A percentile compares a stretch with the other conserved stretches of the same genome.
Conservation (phyloP, 2,113 vertebrate genomes). For the Aphelocoma coerulescens region DNA sequence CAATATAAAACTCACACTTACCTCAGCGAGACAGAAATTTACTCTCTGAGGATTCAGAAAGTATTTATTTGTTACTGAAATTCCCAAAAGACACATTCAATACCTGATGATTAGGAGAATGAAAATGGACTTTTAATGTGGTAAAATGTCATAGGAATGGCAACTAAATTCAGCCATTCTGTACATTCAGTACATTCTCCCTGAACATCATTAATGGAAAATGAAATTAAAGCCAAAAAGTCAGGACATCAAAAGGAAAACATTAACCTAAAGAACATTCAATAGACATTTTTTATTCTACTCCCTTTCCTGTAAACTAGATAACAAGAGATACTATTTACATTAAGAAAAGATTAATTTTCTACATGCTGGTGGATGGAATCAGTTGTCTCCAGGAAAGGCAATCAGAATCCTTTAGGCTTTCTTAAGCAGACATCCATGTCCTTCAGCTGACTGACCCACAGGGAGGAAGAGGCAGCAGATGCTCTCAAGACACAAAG, state of each 20-base stretch:
- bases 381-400: background rate
- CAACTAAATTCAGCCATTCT: background rate
- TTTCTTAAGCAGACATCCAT: background rate
- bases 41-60: background rate
- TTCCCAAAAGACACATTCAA: background rate
- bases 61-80: background rate
- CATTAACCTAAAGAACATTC: background rate
- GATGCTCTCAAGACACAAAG: background rate
- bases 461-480: background rate
- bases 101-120: background rate
- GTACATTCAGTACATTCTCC: background rate
- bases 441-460: background rate
- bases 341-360: background rate
- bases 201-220: background rate
- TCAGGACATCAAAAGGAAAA: background rate
- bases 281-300: background rate
- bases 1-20: slow-evolving; percentile 3
- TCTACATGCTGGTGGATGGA: background rate
- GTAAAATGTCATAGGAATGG: background rate
- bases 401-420: background rate
- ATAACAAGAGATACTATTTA: background rate
- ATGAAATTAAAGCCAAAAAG: background rate
- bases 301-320: background rate
- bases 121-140: background rate
- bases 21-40: background rate